These are phyloP conservation scores for Leptodactylus fuscus DNA, from an alignment of 2,113 vertebrate genomes.

Conservation along the genomic window DNA sequence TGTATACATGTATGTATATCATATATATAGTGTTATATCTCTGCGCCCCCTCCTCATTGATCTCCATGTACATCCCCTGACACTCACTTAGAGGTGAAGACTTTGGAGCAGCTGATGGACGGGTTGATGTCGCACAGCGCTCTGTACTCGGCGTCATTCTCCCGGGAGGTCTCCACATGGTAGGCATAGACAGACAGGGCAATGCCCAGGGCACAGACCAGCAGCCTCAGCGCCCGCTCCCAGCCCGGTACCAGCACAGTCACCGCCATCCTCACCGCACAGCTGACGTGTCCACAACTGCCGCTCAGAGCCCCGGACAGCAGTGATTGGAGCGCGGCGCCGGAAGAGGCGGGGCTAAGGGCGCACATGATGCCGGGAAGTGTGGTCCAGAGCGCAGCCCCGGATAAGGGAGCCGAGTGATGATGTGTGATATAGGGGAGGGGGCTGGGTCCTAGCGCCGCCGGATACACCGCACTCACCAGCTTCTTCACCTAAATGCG, in stretches of 20 bases:
- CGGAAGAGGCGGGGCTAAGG: constrained; percentile 7
- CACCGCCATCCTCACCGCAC: constrained; percentile 7
- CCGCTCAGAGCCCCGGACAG: background rate
- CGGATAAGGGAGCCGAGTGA: no score
- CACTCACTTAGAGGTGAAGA: constrained; percentile 84
- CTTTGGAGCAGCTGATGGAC: constrained; percentile 84
- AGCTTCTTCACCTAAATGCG: no score
- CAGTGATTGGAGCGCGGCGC: background rate
- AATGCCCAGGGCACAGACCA: constrained; percentile 74
- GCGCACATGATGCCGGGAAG: background rate
- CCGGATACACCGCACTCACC: no score
- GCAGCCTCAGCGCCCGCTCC: constrained; percentile 70
- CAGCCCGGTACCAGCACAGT: constrained; percentile 67
- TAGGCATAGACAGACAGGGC: constrained; percentile 79
- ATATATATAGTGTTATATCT: background rate
- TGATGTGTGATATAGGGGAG: no score
- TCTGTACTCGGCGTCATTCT: constrained; percentile 75
- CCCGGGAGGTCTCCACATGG: constrained; percentile 79
- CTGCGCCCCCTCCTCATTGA: background rate
- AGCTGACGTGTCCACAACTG: constrained; percentile 42
- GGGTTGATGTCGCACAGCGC: constrained; percentile 82
- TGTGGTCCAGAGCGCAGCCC: background rate
- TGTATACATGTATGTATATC: background rate
- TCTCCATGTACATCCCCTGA: no score
- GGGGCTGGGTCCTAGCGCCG: background rate